phyloP scores from a whole-genome alignment of 2,113 vertebrate genomes.

The Sorex araneus region DNA sequence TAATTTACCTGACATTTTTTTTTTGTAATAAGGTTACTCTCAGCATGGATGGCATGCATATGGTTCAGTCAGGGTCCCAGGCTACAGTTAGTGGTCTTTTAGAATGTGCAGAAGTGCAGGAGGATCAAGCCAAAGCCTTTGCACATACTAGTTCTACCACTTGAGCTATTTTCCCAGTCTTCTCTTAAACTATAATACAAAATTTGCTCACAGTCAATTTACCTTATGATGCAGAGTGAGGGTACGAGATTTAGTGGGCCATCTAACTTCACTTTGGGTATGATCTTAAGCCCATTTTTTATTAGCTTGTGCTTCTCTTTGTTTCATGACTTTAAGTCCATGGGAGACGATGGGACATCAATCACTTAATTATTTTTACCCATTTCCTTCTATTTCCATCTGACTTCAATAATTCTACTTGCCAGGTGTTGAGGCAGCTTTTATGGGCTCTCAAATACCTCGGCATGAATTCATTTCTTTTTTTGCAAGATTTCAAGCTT shows the following conservation, averaged over 20 bases:
- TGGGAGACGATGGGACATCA: not conserved
- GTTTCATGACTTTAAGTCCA: not conserved
- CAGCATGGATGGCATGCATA: no score
- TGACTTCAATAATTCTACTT: not conserved
- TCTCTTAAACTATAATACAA: not conserved
- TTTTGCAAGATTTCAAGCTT: not conserved
- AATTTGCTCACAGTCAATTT: not conserved
- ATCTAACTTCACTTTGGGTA: not conserved
- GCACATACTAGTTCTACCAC: no score
- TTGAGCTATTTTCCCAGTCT: no score
- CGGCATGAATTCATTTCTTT: no score
- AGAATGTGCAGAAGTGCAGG: no score
- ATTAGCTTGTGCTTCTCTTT: not conserved
- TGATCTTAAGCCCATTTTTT: not conserved
- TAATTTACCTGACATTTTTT: constrained; percentile 20
- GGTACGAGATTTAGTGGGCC: not conserved
- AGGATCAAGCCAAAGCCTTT: no score
- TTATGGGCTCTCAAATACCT: no score
- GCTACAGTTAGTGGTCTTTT: no score
- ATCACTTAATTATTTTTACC: not conserved
- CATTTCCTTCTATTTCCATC: constrained; percentile 12
- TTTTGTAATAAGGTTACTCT: no score
- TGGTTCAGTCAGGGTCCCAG: no score
- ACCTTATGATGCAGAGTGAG: not conserved
- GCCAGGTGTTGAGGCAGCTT: no score